phyloP scores from a whole-genome alignment of 2,888 invertebrate genomes.

The Megamerina dolium region DNA sequence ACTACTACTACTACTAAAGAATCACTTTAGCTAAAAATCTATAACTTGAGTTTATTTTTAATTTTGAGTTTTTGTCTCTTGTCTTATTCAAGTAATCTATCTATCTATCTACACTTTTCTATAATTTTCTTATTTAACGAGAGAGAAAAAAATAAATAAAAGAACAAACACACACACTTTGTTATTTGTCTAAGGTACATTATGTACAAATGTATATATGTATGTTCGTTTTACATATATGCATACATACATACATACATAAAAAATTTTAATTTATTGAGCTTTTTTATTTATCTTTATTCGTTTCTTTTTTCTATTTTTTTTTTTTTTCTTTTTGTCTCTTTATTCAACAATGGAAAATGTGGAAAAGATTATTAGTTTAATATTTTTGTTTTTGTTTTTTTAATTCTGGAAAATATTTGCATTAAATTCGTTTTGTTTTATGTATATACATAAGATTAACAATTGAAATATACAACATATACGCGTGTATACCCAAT shows the following conservation, averaged over 20 bases:
- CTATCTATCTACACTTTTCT: too few relatives aligned
- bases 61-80: conserved; percentile 4
- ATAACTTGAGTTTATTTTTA: background rate
- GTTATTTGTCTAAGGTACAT: too few relatives aligned
- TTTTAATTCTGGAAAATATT: too few relatives aligned
- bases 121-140: too few relatives aligned
- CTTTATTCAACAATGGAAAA: conserved; percentile 19
- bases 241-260: background rate
- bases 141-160: too few relatives aligned
- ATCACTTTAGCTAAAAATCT: background rate
- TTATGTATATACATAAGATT: too few relatives aligned
- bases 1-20: background rate
- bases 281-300: background rate
- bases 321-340: conserved; percentile 9
- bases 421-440: too few relatives aligned
- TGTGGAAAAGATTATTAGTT: conserved; percentile 19
- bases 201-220: too few relatives aligned
- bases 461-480: too few relatives aligned
- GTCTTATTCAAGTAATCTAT: too few relatives aligned
- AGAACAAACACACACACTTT: too few relatives aligned
- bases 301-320: background rate
- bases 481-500: too few relatives aligned
- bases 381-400: conserved; percentile 1
- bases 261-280: conserved; percentile 7
- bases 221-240: background rate